These are phyloP conservation scores for Tupaia chinensis DNA, from an alignment of 2,113 vertebrate species.

Conservation along the genomic window DNA sequence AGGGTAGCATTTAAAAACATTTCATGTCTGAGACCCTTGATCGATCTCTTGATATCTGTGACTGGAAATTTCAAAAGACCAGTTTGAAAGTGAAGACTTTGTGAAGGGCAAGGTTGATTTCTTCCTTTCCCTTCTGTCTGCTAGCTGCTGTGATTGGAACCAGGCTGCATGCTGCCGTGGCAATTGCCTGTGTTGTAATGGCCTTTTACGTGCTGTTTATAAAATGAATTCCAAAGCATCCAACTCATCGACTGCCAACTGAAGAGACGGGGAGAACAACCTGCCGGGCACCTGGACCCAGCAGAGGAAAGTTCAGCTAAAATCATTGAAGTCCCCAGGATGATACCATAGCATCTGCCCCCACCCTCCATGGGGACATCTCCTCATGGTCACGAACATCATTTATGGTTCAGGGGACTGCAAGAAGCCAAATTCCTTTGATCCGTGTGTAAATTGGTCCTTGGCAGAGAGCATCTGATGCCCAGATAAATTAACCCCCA, in stretches of 20 bases:
- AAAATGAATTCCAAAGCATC: slow-evolving; percentile 90
- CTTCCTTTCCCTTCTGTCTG: slow-evolving; percentile 49
- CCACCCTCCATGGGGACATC: slow-evolving; percentile 1
- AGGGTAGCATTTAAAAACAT: neutral
- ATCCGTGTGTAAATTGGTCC: slow-evolving; percentile 61
- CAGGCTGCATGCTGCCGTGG: slow-evolving; percentile 93
- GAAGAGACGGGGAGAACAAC: slow-evolving; percentile 71
- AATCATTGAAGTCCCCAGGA: slow-evolving; percentile 51
- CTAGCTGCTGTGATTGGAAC: slow-evolving; percentile 95
- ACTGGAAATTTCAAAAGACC: neutral
- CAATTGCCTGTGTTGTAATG: slow-evolving; percentile 92
- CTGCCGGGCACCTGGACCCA: slow-evolving; percentile 44
- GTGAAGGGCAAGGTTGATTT: slow-evolving; percentile 29
- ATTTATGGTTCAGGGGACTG: slow-evolving; percentile 70
- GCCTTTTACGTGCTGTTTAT: slow-evolving; percentile 94
- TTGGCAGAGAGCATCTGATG: slow-evolving; percentile 63
- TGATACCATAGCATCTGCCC: slow-evolving; percentile 50
- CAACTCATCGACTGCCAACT: slow-evolving; percentile 80
- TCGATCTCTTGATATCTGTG: neutral
- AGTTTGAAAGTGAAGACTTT: neutral
- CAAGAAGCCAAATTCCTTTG: slow-evolving; percentile 68
- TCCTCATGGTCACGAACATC: slow-evolving; percentile 52
- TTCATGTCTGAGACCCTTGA: neutral
- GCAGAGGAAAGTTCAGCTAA: slow-evolving; percentile 58
- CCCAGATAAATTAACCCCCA: slow-evolving; percentile 66